Conservation (phyloP, 2,888 invertebrate genomes). For the Pseudococcus longispinus region DNA sequence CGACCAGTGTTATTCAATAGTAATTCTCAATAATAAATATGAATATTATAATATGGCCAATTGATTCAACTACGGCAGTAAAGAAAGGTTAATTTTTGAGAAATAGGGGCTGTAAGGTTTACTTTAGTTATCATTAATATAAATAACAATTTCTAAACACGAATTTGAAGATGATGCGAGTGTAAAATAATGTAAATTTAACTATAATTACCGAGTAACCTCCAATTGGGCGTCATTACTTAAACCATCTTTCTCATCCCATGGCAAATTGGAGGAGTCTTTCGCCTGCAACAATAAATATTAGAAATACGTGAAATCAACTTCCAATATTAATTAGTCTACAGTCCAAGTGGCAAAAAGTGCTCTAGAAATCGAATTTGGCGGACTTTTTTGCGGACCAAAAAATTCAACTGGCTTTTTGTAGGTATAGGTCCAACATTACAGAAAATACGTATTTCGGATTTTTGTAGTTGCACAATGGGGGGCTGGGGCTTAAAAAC, state of each 20-base stretch:
- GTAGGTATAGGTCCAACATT: too few species aligned
- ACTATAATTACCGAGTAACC: constrained; percentile 23
- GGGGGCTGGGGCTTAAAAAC: too few species aligned
- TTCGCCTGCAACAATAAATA: neutral
- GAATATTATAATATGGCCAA: neutral
- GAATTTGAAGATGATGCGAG: neutral
- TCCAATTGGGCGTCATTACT: constrained; percentile 38
- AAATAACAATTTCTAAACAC: neutral
- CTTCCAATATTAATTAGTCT: too few species aligned
- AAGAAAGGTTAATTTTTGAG: too few species aligned
- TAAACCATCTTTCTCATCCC: constrained; percentile 43
- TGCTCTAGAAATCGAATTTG: too few species aligned
- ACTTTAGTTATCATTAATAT: too few species aligned
- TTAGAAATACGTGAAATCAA: neutral
- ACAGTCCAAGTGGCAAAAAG: too few species aligned
- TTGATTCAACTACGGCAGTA: neutral
- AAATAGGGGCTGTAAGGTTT: too few species aligned
- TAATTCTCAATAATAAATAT: neutral
- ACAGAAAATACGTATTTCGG: too few species aligned
- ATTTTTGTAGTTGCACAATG: too few species aligned
- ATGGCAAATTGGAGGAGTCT: constrained; percentile 24
- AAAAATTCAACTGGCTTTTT: too few species aligned
- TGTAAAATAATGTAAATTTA: neutral
- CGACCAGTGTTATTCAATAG: neutral
- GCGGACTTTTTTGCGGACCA: too few species aligned